phyloP scores from a whole-genome alignment of 2,797 vertebrate genomes.

The Alca torda region DNA sequence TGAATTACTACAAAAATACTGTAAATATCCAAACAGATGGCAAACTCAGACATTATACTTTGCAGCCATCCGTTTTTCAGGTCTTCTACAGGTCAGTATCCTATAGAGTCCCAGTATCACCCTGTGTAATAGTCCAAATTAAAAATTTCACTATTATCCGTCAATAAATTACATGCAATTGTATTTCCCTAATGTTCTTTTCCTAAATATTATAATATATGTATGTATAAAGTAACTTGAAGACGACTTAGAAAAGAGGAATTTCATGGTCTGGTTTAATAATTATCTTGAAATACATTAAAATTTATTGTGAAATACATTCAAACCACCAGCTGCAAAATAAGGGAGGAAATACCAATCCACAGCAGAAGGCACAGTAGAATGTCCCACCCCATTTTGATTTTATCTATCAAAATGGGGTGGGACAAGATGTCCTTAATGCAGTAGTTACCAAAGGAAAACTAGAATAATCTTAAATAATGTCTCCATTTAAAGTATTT shows the following conservation, averaged over 20 bases:
- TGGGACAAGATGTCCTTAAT: background rate
- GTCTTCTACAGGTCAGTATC: background rate
- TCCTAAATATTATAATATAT: background rate
- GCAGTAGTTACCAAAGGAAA: background rate
- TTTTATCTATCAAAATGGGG: too few relatives aligned
- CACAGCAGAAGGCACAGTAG: background rate
- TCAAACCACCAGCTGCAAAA: background rate
- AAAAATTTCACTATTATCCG: background rate
- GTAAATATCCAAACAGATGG: background rate
- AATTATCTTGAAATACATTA: background rate
- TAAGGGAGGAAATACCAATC: background rate
- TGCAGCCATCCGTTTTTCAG: background rate
- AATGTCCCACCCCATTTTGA: too few relatives aligned
- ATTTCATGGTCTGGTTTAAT: background rate
- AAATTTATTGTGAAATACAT: background rate
- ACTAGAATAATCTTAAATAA: background rate
- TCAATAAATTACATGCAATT: background rate
- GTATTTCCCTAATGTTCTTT: background rate
- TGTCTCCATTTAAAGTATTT: background rate
- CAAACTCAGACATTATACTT: background rate
- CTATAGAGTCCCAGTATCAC: background rate
- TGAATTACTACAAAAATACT: conserved; percentile 16
- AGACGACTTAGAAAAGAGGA: background rate
- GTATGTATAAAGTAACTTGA: background rate
- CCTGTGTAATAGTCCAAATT: background rate